Base-by-base conservation (phyloP, 2,113 vertebrate species). In the Nanorana parkeri region DNA sequence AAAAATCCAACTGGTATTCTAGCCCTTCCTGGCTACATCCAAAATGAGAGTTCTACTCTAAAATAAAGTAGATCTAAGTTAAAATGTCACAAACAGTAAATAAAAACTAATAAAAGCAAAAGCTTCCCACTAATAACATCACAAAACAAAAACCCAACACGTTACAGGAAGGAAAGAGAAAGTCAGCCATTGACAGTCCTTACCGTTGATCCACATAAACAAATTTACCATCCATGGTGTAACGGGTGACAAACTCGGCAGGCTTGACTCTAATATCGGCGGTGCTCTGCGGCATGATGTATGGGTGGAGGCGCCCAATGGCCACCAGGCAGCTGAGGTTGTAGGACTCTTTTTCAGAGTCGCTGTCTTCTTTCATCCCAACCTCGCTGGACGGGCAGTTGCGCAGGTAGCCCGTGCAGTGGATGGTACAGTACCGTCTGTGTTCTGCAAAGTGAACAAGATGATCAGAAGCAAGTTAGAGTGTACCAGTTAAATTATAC, bases 191-290 rank as follows among this genome's bases (percentile, higher is more conserved):
- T 26, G 23, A 28, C 3, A 84, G 52, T 0, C 21, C 84, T 87
- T 92, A 96, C 96, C 95, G 92, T 87, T 97, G 96, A 91, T 97
- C 96, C 74, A 97, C 95, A 87, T 95, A 97, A 87, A 95, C 96
- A 91, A 97, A 96, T 88, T 96, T 97, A 52, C 96, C 96, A 84
- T 97, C 96, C 94, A 96, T 93, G 87, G 96, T 93, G 80, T 91
- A 96, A 67, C 96, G 95, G 1, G 95, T 96, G 86, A 95, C 88
- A 86, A 97, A 97, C 87, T 95, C 95, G 4, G 93, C 94, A 79
- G 95, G 92, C 89, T 95, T 96, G 77, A 97, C 93, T 85, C 89
- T 86, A 76, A 97, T 90, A 65, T 96, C 95, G 76, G 94, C 90
- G 28, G 93, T 94, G 77, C 91, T 90, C 86, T 94, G 95, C 3